These are phyloP conservation scores for Neuroterus valhalla DNA, from an alignment of 1,140 invertebrate species.

Conservation along the genomic window DNA sequence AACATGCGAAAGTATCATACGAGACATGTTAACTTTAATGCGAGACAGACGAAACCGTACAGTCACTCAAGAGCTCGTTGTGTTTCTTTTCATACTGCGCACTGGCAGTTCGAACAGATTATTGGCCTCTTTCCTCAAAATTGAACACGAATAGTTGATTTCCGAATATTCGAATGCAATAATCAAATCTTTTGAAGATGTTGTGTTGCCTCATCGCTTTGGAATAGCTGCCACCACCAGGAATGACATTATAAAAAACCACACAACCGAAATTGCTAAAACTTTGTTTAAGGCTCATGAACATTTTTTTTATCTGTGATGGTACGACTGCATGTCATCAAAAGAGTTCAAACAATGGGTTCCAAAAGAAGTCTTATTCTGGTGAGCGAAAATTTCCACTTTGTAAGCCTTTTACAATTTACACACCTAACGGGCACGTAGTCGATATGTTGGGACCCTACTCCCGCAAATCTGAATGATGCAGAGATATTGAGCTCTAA, in stretches of 20 bases:
- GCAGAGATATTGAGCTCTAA: constrained; percentile 44
- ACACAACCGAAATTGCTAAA: constrained; percentile 37
- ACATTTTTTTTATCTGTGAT: constrained; percentile 38
- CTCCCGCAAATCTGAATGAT: too few species aligned
- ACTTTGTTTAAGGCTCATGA: constrained; percentile 21
- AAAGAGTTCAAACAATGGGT: constrained; percentile 40
- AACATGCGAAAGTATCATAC: too few species aligned
- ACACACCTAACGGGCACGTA: constrained; percentile 54
- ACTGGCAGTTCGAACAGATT: constrained; percentile 41
- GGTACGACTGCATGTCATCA: too few species aligned
- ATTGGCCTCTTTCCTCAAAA: constrained; percentile 22
- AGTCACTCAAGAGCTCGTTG: too few species aligned
- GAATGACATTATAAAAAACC: constrained; percentile 31
- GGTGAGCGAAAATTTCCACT: constrained; percentile 52
- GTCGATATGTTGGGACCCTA: constrained; percentile 48
- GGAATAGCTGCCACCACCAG: constrained; percentile 23
- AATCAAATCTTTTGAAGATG: constrained; percentile 39
- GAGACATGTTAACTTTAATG: too few species aligned
- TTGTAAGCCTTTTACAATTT: constrained; percentile 57
- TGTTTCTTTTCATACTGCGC: constrained; percentile 40
- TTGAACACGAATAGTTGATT: constrained; percentile 35
- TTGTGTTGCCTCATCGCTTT: constrained; percentile 36
- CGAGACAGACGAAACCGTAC: too few species aligned
- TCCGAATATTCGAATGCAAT: constrained; percentile 40
- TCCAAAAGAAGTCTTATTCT: constrained; percentile 47